Conservation (phyloP, 1,140 invertebrate species). For the Frieseomelitta varia region DNA sequence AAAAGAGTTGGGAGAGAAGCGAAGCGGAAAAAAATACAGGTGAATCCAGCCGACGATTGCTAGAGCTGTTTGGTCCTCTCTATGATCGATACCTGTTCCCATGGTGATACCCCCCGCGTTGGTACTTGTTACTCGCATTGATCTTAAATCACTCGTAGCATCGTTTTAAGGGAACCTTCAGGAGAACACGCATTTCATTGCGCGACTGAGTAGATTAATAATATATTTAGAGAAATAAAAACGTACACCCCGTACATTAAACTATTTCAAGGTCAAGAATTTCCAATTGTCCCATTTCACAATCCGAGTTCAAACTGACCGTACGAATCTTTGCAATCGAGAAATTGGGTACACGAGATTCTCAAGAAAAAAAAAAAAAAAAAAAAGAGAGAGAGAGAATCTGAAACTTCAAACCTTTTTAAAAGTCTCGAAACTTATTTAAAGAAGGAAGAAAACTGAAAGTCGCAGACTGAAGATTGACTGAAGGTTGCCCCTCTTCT, state of each 20-base stretch:
- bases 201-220: neutral
- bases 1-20: slow-evolving; percentile 35
- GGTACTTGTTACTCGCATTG: slow-evolving; percentile 76
- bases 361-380: no score
- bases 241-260: neutral
- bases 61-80: slow-evolving; percentile 61
- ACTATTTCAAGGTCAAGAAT: neutral
- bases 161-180: no score
- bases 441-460: neutral
- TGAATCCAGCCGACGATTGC: slow-evolving; percentile 56
- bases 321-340: no score
- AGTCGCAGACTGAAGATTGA: neutral
- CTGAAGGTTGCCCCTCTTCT: neutral
- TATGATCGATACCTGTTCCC: slow-evolving; percentile 79
- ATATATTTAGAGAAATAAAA: neutral
- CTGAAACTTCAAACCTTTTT: neutral
- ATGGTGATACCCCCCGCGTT: slow-evolving; percentile 76
- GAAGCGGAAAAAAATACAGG: slow-evolving; percentile 62
- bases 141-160: slow-evolving; percentile 72
- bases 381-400: no score
- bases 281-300: no score
- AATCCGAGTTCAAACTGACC: no score
- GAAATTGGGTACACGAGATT: no score
- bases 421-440: neutral
- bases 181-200: neutral